Percentiles rank a stretch among this genome's conserved stretches.
phyloP scores from a whole-genome alignment of 2,113 vertebrate genomes.

The Camelus dromedarius region DNA sequence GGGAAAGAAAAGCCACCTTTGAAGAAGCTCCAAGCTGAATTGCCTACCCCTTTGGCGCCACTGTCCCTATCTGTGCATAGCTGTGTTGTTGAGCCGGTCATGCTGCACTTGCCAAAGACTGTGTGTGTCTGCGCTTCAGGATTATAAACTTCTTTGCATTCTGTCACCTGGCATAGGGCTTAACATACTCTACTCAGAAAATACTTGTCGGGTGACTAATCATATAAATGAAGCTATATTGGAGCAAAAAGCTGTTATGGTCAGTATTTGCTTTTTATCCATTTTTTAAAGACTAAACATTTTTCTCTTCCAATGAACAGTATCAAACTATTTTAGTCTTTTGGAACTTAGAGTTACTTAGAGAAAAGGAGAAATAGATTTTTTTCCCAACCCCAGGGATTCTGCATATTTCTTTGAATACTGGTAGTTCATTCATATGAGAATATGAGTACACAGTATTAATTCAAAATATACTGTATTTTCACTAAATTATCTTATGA shows the following conservation, averaged over 20 bases:
- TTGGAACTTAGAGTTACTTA: not conserved
- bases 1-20: not conserved
- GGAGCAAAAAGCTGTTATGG: not conserved
- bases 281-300: not conserved
- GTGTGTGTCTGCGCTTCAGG: not conserved
- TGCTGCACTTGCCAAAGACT: not conserved
- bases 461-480: not conserved
- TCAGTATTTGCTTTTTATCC: not conserved
- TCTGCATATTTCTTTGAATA: constrained; percentile 18
- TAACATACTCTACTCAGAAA: not conserved
- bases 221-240: not conserved
- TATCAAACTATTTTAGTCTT: not conserved
- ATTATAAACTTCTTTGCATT: not conserved
- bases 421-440: not conserved
- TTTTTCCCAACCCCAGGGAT: not conserved
- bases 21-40: not conserved
- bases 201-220: not conserved
- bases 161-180: not conserved
- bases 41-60: not conserved
- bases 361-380: not conserved
- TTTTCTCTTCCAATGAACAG: not conserved
- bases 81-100: not conserved
- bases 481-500: not conserved
- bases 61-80: not conserved
- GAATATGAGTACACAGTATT: not conserved